Evolutionary conservation across 2,888 invertebrate species (phyloP).

Genomic region (Ectemnius continuus): DNA sequence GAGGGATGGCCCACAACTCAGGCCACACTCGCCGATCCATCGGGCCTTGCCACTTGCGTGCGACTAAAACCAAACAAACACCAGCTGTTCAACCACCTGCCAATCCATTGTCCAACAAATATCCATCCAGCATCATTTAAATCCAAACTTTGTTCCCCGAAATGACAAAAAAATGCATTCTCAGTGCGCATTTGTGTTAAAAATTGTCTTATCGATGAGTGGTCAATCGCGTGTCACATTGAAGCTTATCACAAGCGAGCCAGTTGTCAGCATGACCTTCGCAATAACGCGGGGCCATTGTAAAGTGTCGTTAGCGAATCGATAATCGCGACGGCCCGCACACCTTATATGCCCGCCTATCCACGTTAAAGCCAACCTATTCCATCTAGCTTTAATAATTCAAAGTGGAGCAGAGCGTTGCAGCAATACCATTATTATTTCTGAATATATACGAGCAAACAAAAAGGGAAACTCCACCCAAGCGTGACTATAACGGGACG

Average conservation of each 20-base stretch:
- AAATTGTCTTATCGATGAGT: constrained; percentile 8
- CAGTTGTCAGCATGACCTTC: constrained; percentile 25
- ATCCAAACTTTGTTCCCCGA: no score
- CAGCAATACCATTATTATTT: no score
- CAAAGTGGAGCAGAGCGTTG: no score
- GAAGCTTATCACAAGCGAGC: constrained; percentile 21
- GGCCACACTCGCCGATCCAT: constrained; percentile 84
- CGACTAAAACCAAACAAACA: constrained; percentile 80
- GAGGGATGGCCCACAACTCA: constrained; percentile 77
- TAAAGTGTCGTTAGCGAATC: constrained; percentile 37
- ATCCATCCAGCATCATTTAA: no score
- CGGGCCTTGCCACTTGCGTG: constrained; percentile 86
- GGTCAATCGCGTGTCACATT: constrained; percentile 29
- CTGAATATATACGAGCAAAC: no score
- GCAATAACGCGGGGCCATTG: constrained; percentile 25
- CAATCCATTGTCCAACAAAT: no score
- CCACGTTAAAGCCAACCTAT: no score
- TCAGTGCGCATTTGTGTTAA: constrained; percentile 17
- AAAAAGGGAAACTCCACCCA: no score
- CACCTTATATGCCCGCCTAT: no score
- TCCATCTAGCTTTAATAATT: no score
- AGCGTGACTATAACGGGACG: no score
- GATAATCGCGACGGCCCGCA: constrained; percentile 20
- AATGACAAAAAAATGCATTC: neutral
- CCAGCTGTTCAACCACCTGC: no score